Base-by-base conservation (phyloP, 2,888 invertebrate species). In the Nemoura dubitans region DNA sequence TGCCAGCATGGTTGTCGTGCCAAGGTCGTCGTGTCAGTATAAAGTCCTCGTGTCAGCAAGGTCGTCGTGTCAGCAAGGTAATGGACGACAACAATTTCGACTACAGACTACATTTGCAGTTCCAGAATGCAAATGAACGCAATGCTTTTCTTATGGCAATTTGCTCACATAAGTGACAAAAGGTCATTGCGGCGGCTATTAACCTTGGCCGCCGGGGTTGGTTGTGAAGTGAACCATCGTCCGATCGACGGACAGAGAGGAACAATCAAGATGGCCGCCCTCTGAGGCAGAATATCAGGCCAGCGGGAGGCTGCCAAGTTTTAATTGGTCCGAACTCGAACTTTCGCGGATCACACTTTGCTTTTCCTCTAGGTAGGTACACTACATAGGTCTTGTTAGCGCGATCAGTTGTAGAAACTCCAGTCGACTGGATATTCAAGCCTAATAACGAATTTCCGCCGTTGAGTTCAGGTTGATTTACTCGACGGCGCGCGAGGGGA, bases 291-390 rank as follows among this genome's bases (percentile, higher is more conserved):
- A 59, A 59, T 14, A 59, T 36, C 36, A 10, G 59, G 59, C 59
- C 14, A 59, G 14, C 16, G 14, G 59, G 16, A 36, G 86, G 42
- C 82, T 86, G 86, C 30, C 25, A 86, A 86, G 78, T 86, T 86
- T 82, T 86, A 86, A 86, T 86, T 86, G 82, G 81, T 59, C 59
- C 81, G 80, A 16, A 0, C 86, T 25, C 43, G 42, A 29, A 81
- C 86, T 29, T 81, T 81, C 82, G n/a, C 76, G 29, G 27, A 36
- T 80, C 80, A 42, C 86, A 27, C 43, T 59, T 59, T 59, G 59
- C 59, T 59, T 59, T 59, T 59, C 30, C 81, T n/a, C n/a, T n/a
- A n/a, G n/a, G n/a, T n/a, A n/a, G n/a, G n/a, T n/a, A n/a, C n/a
- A n/a, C n/a, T 81, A 81, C 28, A 30, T 10, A 30, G n/a, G 25